A percentile compares a stretch with the other conserved stretches of the same genome.
Conservation (phyloP, 2,113 vertebrate species). For the Brachyhypopomus gauderio region DNA sequence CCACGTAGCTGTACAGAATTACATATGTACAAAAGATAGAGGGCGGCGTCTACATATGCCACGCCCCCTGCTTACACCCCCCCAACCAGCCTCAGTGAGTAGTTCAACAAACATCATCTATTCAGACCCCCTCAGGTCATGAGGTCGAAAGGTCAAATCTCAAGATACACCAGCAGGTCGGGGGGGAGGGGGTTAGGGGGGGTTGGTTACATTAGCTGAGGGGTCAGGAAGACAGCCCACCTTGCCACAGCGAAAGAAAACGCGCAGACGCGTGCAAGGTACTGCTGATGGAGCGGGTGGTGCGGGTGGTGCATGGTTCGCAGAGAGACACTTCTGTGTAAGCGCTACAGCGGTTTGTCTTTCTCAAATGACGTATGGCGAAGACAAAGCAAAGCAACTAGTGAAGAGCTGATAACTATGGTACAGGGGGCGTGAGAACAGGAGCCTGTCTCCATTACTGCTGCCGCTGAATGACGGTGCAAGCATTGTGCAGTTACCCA, state of each 20-base stretch:
- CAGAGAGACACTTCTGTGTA: constrained; percentile 76
- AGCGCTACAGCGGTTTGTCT: constrained; percentile 56
- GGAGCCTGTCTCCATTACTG: constrained; percentile 71
- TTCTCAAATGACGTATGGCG: constrained; percentile 75
- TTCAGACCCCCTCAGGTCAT: no score
- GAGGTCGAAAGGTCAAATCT: no score
- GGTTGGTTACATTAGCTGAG: constrained; percentile 49
- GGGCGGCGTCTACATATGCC: constrained; percentile 46
- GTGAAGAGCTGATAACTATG: constrained; percentile 85
- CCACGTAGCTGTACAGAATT: constrained; percentile 84
- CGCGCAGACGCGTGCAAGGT: constrained; percentile 77
- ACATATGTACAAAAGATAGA: constrained; percentile 78
- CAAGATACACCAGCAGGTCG: no score
- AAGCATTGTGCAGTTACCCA: constrained; percentile 68
- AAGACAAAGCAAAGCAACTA: constrained; percentile 93
- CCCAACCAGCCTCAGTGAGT: neutral
- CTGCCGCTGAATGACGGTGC: constrained; percentile 86
- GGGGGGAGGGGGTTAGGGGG: neutral
- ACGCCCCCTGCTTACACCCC: neutral
- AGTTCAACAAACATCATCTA: constrained; percentile 24
- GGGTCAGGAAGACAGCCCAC: constrained; percentile 70
- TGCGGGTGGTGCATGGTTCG: constrained; percentile 71
- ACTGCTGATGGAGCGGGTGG: constrained; percentile 63
- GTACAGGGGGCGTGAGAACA: constrained; percentile 77
- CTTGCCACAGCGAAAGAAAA: constrained; percentile 81